A percentile compares a stretch with the other conserved stretches of the same genome.
Evolutionary conservation across 2,797 vertebrate species (phyloP).

Genomic region (Borostomias antarcticus): DNA sequence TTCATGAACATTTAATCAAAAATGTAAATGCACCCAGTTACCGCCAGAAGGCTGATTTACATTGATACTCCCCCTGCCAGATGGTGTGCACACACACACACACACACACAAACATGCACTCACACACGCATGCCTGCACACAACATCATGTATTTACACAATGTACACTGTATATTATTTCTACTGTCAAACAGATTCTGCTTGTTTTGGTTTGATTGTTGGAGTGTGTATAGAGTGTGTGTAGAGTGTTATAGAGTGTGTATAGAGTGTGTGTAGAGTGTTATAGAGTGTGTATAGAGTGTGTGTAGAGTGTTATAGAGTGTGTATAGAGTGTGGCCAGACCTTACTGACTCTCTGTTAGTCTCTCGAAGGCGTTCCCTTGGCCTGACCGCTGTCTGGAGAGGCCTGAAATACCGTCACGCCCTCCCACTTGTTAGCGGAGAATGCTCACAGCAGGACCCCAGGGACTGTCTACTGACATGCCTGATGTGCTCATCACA

Average conservation of each 20-base stretch:
- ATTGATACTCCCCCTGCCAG: no score
- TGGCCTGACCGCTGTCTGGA: slow-evolving; percentile 57
- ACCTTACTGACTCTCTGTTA: slow-evolving; percentile 17
- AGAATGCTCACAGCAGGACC: slow-evolving; percentile 41
- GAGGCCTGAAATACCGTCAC: slow-evolving; percentile 69
- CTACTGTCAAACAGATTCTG: no score
- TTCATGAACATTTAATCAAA: no score
- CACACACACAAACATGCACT: no score
- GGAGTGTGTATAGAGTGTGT: slow-evolving; percentile 22
- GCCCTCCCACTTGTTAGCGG: slow-evolving; percentile 62
- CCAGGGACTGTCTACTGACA: slow-evolving; percentile 58
- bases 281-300: slow-evolving; percentile 16
- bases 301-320: slow-evolving; percentile 25
- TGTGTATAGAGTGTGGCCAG: background rate
- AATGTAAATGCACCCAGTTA: no score
- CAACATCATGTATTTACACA: no score
- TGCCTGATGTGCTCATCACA: slow-evolving; percentile 38
- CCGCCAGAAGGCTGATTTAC: no score
- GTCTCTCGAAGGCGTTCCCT: slow-evolving; percentile 44
- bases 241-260: slow-evolving; percentile 21
- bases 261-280: slow-evolving; percentile 22
- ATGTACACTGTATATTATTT: no score
- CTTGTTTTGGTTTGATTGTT: no score
- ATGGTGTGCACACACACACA: no score
- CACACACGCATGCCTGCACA: no score